phyloP scores from a whole-genome alignment of 2,888 invertebrate genomes.

The Stenoptilia bipunctidactyla region DNA sequence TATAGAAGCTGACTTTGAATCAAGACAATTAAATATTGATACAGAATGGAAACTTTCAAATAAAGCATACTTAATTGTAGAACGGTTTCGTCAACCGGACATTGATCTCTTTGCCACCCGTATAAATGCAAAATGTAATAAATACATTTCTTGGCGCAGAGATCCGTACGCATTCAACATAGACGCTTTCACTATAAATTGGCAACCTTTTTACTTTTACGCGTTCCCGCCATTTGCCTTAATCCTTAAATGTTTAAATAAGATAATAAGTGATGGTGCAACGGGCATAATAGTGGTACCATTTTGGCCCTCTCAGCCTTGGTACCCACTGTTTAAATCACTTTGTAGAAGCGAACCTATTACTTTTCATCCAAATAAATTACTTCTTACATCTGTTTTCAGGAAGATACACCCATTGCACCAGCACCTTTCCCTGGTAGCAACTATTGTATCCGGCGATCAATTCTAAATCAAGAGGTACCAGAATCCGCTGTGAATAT shows the following conservation, averaged over 20 bases:
- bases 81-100: not conserved
- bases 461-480: constrained; percentile 2
- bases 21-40: not conserved
- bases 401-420: constrained; percentile 12
- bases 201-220: not conserved
- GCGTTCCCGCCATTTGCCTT: not conserved
- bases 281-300: not conserved
- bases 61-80: not conserved
- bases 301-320: not conserved
- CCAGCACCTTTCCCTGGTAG: constrained; percentile 13
- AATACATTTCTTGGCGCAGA: not conserved
- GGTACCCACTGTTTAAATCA: not conserved
- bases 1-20: not conserved
- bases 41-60: not conserved
- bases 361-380: constrained; percentile 8
- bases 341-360: not conserved
- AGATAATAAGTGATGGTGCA: not conserved
- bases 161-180: not conserved
- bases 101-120: not conserved
- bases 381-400: constrained; percentile 10
- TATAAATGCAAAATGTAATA: not conserved
- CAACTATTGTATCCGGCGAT: constrained; percentile 11
- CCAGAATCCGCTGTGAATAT: constrained; percentile 10
- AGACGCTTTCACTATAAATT: not conserved
- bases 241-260: not conserved